These are phyloP conservation scores for Dasysyrphus albostriatus DNA, from an alignment of 2,888 invertebrate species.

Conservation along the genomic window DNA sequence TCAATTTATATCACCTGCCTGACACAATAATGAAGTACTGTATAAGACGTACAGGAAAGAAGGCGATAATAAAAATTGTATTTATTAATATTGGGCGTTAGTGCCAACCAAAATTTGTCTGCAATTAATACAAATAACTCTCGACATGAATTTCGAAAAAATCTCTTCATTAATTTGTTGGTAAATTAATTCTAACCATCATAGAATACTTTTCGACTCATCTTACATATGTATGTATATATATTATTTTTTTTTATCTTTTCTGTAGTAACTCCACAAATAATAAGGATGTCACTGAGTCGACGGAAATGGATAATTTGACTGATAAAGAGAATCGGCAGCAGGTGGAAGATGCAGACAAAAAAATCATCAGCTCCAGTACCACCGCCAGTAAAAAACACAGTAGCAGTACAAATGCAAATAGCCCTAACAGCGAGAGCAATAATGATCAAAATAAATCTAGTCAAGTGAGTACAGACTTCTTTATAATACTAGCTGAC, in stretches of 20 bases:
- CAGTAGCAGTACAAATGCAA: conserved; percentile 55
- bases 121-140: not conserved
- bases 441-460: conserved; percentile 72
- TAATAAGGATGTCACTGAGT: conserved; percentile 66
- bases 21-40: not conserved
- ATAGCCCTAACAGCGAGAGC: conserved; percentile 52
- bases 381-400: conserved; percentile 40
- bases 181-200: conserved; percentile 41
- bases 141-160: conserved; percentile 69
- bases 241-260: conserved; percentile 16
- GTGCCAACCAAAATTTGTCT: not conserved
- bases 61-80: conserved; percentile 29
- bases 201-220: conserved; percentile 25
- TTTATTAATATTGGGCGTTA: conserved; percentile 33
- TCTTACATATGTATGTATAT: not conserved
- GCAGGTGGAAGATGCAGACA: conserved; percentile 69
- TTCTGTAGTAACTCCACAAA: conserved; percentile 63
- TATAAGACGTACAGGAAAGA: not conserved
- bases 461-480: conserved; percentile 76
- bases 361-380: conserved; percentile 49
- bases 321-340: conserved; percentile 70
- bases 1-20: conserved; percentile 60
- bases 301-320: conserved; percentile 74
- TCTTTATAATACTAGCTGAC: not conserved
- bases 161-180: conserved; percentile 68